These are phyloP conservation scores for Holcopasites calliopsidis DNA, from an alignment of 1,140 invertebrate species.

Conservation along the genomic window DNA sequence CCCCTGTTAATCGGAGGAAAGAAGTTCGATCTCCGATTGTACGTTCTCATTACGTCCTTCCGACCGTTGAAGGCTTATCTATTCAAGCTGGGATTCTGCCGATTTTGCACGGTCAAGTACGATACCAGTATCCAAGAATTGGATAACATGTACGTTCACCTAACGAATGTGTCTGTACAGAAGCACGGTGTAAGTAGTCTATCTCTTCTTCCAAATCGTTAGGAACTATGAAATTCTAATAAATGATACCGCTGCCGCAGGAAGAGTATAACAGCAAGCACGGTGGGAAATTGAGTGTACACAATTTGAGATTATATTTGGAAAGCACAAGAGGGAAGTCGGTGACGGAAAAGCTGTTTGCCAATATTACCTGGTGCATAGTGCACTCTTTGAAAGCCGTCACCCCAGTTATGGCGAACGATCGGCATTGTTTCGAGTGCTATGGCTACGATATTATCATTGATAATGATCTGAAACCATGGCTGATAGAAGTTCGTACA, in stretches of 20 bases:
- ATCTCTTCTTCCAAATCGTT: not conserved
- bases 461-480: slow-evolving; percentile 91
- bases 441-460: slow-evolving; percentile 94
- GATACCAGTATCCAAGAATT: slow-evolving; percentile 86
- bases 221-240: not conserved
- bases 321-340: slow-evolving; percentile 94
- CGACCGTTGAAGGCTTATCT: slow-evolving; percentile 89
- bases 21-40: slow-evolving; percentile 93
- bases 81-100: slow-evolving; percentile 89
- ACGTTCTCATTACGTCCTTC: slow-evolving; percentile 92
- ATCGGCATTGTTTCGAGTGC: slow-evolving; percentile 91
- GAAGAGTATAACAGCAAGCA: slow-evolving; percentile 97
- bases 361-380: slow-evolving; percentile 93
- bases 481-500: slow-evolving; percentile 86
- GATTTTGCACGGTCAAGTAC: slow-evolving; percentile 92
- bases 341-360: slow-evolving; percentile 91
- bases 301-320: slow-evolving; percentile 93
- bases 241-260: slow-evolving; percentile 74
- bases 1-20: slow-evolving; percentile 93
- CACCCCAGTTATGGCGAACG: slow-evolving; percentile 87
- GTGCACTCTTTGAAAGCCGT: slow-evolving; percentile 91
- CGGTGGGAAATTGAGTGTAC: slow-evolving; percentile 96
- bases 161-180: slow-evolving; percentile 94
- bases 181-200: slow-evolving; percentile 88
- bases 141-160: slow-evolving; percentile 93